Evolutionary conservation across 2,888 invertebrate genomes (phyloP).

Genomic region (Deilephila elpenor): DNA sequence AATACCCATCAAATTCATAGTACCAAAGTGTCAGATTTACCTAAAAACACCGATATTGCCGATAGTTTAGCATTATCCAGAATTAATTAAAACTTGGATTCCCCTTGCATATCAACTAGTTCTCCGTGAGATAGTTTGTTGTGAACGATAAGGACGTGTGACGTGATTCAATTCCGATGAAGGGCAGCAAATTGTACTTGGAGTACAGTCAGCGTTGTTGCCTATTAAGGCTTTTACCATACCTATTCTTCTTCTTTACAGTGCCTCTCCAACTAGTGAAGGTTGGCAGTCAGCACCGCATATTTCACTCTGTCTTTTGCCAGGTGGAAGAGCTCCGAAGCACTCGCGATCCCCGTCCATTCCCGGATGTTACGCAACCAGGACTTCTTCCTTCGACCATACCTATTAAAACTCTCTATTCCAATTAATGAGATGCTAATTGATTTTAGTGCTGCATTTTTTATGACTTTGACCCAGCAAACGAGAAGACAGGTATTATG

Average conservation of each 20-base stretch:
- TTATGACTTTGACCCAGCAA: too few species aligned
- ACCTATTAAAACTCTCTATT: conserved; percentile 31
- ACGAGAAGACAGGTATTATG: too few species aligned
- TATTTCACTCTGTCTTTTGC: too few species aligned
- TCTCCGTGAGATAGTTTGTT: conserved; percentile 48
- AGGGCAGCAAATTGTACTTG: conserved; percentile 29
- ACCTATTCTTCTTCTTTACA: too few species aligned
- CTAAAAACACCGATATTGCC: conserved; percentile 24
- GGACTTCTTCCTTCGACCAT: too few species aligned
- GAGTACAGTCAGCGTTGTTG: conserved; percentile 17
- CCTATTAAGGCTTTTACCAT: conserved; percentile 12
- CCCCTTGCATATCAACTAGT: conserved; percentile 66
- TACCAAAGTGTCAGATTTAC: not conserved
- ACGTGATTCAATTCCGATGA: conserved; percentile 45
- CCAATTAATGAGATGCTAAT: not conserved
- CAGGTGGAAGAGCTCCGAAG: too few species aligned
- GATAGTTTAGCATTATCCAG: conserved; percentile 50
- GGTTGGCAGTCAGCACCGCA: too few species aligned
- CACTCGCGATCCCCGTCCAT: too few species aligned
- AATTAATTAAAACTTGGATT: conserved; percentile 65
- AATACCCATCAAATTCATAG: not conserved
- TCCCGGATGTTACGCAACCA: too few species aligned
- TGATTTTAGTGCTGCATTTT: too few species aligned
- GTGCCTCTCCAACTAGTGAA: too few species aligned
- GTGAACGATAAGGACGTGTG: conserved; percentile 48